A percentile compares a stretch with the other conserved stretches of the same genome.
These are phyloP conservation scores for Scaptomyza polygonia DNA, from an alignment of 2,888 invertebrate species.

Conservation along the genomic window DNA sequence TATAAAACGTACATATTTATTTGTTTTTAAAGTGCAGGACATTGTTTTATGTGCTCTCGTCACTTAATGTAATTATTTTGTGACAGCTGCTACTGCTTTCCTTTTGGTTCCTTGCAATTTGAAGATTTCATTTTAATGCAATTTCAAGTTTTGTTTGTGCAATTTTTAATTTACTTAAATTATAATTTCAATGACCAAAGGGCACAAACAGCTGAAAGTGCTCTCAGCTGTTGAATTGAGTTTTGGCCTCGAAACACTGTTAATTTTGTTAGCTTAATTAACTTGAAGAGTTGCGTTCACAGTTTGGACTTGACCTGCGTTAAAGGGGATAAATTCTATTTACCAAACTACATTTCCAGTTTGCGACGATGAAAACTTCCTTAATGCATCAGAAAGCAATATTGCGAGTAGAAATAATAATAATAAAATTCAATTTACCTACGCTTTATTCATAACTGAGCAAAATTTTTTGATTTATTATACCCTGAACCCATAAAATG, in stretches of 20 bases:
- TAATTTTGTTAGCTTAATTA: constrained; percentile 54
- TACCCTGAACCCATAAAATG: too few species aligned
- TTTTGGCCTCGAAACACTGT: constrained; percentile 14
- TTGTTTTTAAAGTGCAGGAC: too few species aligned
- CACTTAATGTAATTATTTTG: background rate
- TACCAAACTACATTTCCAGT: constrained; percentile 27
- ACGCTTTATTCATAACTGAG: too few species aligned
- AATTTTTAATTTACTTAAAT: constrained; percentile 57
- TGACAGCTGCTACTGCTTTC: constrained; percentile 11
- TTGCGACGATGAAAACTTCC: constrained; percentile 25
- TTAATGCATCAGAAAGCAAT: too few species aligned
- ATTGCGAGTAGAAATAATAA: too few species aligned
- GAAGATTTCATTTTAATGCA: constrained; percentile 22
- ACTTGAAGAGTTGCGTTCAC: constrained; percentile 21
- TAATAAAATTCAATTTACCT: too few species aligned
- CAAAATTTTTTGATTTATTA: too few species aligned
- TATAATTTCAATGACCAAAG: constrained; percentile 43
- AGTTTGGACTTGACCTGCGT: background rate
- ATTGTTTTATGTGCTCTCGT: background rate
- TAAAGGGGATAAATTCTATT: constrained; percentile 27
- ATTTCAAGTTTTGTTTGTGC: constrained; percentile 43
- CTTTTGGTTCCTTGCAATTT: constrained; percentile 12
- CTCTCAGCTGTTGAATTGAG: constrained; percentile 13
- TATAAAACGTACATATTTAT: too few species aligned
- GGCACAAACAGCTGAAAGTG: constrained; percentile 30